Conservation (phyloP, 2,113 vertebrate genomes). For the Phalacrocorax aristotelis region DNA sequence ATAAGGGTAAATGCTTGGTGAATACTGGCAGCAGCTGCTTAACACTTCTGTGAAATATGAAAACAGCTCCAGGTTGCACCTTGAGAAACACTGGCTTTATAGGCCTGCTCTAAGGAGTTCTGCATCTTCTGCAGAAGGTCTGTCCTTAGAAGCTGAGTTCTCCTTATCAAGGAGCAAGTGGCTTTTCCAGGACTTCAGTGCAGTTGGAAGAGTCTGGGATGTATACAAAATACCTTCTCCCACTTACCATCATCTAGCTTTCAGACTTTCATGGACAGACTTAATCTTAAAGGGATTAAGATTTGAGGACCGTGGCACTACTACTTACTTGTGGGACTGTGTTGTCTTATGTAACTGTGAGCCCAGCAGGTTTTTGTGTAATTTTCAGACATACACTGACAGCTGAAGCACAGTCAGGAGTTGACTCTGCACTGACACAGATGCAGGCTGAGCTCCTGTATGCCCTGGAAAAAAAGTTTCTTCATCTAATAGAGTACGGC, state of each 20-base stretch:
- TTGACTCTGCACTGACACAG: not conserved
- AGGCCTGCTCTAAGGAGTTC: not conserved
- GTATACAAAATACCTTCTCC: not conserved
- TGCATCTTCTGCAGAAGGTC: not conserved
- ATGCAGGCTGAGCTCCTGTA: not conserved
- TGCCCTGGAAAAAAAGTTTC: not conserved
- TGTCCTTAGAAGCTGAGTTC: not conserved
- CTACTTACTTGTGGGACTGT: not conserved
- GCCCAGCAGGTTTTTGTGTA: not conserved
- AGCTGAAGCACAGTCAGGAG: not conserved
- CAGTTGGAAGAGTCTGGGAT: not conserved
- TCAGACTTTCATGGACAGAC: not conserved
- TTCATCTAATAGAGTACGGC: not conserved
- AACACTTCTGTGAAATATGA: not conserved
- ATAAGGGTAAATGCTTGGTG: not conserved
- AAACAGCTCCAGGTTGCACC: not conserved
- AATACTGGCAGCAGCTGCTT: not conserved
- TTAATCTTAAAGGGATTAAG: not conserved
- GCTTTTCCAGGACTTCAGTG: not conserved
- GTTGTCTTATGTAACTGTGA: not conserved
- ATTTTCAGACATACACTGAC: not conserved
- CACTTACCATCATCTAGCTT: not conserved
- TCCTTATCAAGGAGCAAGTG: not conserved
- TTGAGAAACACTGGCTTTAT: not conserved
- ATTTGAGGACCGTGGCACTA: not conserved